These are phyloP conservation scores for Drosophila rufa DNA, from an alignment of 1,140 invertebrate genomes.

Conservation along the genomic window DNA sequence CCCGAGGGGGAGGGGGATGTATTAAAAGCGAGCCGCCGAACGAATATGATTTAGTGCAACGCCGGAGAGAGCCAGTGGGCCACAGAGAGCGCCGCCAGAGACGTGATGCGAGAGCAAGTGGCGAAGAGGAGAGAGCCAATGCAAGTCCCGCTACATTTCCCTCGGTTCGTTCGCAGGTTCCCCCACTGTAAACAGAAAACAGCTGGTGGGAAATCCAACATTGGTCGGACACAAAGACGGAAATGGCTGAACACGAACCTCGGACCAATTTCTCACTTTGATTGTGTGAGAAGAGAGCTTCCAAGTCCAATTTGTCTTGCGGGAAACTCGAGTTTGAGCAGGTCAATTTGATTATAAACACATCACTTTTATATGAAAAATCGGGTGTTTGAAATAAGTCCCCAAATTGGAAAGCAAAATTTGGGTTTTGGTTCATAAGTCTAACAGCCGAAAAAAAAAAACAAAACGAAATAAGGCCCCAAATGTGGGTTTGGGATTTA, in stretches of 20 bases:
- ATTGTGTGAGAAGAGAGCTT: background rate
- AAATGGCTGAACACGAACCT: slow-evolving; percentile 11
- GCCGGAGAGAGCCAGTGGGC: slow-evolving; percentile 15
- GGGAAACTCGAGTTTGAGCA: background rate
- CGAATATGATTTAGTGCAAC: slow-evolving; percentile 44
- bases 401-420: too few species aligned
- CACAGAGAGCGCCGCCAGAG: background rate
- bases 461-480: too few species aligned
- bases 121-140: background rate
- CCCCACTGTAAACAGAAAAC: slow-evolving; percentile 71
- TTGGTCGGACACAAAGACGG: background rate
- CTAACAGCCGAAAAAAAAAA: too few species aligned
- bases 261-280: slow-evolving; percentile 10
- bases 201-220: slow-evolving; percentile 54
- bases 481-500: too few species aligned
- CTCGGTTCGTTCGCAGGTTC: slow-evolving; percentile 5
- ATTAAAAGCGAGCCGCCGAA: slow-evolving; percentile 54
- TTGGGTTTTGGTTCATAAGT: too few species aligned
- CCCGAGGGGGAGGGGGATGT: slow-evolving; percentile 13
- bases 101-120: background rate
- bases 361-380: background rate
- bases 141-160: slow-evolving; percentile 11
- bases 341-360: background rate
- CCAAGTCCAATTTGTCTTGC: slow-evolving; percentile 6
- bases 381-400: too few species aligned